A percentile compares a stretch with the other conserved stretches of the same genome.
These are phyloP conservation scores for Hyposoter didymator DNA, from an alignment of 2,888 invertebrate species.

Conservation along the genomic window DNA sequence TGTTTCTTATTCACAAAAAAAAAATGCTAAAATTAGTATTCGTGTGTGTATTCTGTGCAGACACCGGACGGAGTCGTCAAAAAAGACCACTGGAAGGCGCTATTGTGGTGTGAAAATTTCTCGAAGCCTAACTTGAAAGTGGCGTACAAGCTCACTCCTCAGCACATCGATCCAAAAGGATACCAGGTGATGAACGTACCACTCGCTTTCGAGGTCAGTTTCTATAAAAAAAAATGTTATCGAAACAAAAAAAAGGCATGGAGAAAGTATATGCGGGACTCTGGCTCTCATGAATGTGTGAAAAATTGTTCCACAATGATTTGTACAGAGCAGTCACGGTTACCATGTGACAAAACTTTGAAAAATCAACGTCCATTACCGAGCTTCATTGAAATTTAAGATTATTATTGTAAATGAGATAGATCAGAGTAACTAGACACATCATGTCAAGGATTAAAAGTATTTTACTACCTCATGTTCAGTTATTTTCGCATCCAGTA, in stretches of 20 bases:
- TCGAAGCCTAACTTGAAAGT: constrained; percentile 34
- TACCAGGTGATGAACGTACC: constrained; percentile 58
- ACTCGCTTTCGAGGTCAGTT: constrained; percentile 50
- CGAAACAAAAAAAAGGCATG: neutral
- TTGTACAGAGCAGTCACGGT: too few species aligned
- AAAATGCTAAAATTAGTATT: neutral
- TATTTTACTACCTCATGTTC: neutral
- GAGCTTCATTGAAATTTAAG: too few species aligned
- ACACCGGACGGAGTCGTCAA: constrained; percentile 69
- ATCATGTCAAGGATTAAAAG: too few species aligned
- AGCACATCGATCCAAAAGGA: constrained; percentile 51
- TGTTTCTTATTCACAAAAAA: neutral
- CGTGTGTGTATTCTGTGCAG: constrained; percentile 44
- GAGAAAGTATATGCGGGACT: too few species aligned
- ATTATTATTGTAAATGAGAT: too few species aligned
- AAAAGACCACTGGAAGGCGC: constrained; percentile 60
- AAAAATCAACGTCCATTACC: too few species aligned
- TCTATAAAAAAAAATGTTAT: neutral
- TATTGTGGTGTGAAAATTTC: constrained; percentile 35
- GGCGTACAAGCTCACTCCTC: constrained; percentile 50
- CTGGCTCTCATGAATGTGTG: too few species aligned
- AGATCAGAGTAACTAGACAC: too few species aligned
- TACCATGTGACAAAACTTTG: too few species aligned
- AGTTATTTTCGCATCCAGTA: constrained; percentile 13
- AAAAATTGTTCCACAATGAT: too few species aligned